phyloP scores from a whole-genome alignment of 35 echinoderm and acorn worm genomes.

The Ophiothrix spiculata region DNA sequence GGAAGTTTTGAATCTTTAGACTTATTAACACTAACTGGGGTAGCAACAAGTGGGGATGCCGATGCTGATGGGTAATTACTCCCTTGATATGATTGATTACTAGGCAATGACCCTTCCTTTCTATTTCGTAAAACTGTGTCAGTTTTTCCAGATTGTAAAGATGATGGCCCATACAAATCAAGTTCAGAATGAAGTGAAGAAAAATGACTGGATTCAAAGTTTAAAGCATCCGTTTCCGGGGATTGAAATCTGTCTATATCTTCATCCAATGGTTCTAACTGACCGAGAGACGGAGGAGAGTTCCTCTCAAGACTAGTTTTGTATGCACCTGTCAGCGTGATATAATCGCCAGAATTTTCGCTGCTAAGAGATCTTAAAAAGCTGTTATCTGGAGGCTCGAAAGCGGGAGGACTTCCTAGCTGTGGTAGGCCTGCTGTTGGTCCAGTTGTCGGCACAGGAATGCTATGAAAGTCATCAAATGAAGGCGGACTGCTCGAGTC shows the following conservation, averaged over 20 bases:
- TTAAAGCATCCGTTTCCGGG: background rate
- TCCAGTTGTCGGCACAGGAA: background rate
- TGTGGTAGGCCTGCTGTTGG: background rate
- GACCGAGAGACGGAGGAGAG: background rate
- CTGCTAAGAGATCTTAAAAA: background rate
- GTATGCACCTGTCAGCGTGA: background rate
- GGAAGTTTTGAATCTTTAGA: background rate
- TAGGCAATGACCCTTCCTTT: background rate
- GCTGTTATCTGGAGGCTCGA: background rate
- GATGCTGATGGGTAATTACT: conserved; percentile 4
- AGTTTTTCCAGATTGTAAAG: background rate
- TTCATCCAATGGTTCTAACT: background rate
- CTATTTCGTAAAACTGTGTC: background rate
- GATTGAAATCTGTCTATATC: background rate
- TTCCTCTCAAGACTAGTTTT: background rate
- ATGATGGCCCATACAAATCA: background rate
- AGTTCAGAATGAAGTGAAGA: background rate
- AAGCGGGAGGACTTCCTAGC: background rate
- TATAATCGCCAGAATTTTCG: background rate
- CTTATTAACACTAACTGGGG: background rate
- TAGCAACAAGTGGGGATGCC: background rate
- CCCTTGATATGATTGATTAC: background rate
- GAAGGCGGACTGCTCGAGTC: conserved; percentile 12
- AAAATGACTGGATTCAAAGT: background rate
- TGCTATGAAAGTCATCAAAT: conserved; percentile 7